Conservation (phyloP, 2,888 invertebrate genomes). For the Desoria tigrina region DNA sequence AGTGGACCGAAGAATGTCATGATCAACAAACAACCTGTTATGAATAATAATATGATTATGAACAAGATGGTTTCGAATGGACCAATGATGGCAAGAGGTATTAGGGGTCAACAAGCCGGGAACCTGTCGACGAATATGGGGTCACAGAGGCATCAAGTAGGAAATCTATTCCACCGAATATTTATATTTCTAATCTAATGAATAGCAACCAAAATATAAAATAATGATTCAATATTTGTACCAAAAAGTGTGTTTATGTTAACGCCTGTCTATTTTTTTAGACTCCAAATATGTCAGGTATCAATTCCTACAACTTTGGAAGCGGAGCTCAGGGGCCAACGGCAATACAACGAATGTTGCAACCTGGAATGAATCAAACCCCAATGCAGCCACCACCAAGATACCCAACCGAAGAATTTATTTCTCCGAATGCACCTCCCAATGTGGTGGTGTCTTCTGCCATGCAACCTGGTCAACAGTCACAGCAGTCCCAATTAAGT, state of each 20-base stretch:
- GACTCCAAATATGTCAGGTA: not conserved
- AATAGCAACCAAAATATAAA: not conserved
- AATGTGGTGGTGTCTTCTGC: conserved; percentile 50
- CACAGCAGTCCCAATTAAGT: conserved; percentile 45
- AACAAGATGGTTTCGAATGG: conserved; percentile 51
- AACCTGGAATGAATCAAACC: conserved; percentile 46
- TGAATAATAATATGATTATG: conserved; percentile 53
- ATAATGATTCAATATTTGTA: not conserved
- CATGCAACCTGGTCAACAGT: conserved; percentile 47
- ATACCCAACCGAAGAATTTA: conserved; percentile 65
- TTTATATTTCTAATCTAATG: not conserved
- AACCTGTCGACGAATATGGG: conserved; percentile 46
- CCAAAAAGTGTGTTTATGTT: not conserved
- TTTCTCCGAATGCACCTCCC: conserved; percentile 59
- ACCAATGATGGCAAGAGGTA: conserved; percentile 46
- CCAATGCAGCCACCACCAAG: conserved; percentile 77
- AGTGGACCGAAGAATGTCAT: conserved; percentile 43
- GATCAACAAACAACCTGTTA: conserved; percentile 49
- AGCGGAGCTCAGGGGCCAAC: conserved; percentile 39
- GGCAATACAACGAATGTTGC: conserved; percentile 51
- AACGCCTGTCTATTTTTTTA: not conserved
- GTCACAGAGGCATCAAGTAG: conserved; percentile 51
- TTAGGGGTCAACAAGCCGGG: conserved; percentile 45
- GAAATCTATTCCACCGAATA: not conserved
- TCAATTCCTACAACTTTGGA: conserved; percentile 49